These are phyloP conservation scores for Chelmon rostratus DNA, from an alignment of 2,797 vertebrate species.

Conservation along the genomic window DNA sequence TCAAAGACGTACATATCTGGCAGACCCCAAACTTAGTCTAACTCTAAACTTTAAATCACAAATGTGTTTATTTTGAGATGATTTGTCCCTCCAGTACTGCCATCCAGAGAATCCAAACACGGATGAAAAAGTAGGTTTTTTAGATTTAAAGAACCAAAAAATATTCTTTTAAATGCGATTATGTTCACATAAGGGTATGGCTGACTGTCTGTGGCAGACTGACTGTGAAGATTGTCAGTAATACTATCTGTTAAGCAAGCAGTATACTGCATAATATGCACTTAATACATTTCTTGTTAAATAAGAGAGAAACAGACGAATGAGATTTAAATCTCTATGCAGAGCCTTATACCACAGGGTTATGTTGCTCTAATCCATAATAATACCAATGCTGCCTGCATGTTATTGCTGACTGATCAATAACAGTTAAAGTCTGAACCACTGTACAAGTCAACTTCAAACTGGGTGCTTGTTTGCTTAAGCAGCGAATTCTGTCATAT, in stretches of 20 bases:
- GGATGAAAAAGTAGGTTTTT: not conserved
- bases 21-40: not conserved
- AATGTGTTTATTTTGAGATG: slow-evolving; percentile 8
- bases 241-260: not conserved
- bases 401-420: not conserved
- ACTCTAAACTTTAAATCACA: slow-evolving; percentile 14
- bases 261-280: not conserved
- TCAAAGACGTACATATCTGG: slow-evolving; percentile 18
- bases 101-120: slow-evolving; percentile 5
- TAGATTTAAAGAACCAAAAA: not conserved
- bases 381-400: slow-evolving; percentile 8
- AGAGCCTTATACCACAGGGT: not conserved
- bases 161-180: slow-evolving; percentile 10
- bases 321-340: not conserved
- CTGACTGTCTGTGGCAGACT: no score
- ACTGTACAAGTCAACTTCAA: not conserved
- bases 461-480: not conserved
- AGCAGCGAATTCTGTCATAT: not conserved
- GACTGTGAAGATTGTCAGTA: slow-evolving; percentile 7
- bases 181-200: not conserved
- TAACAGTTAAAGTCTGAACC: not conserved
- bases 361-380: not conserved
- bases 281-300: slow-evolving; percentile 2
- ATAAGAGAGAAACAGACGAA: not conserved
- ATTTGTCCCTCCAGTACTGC: slow-evolving; percentile 6